These are phyloP conservation scores for Oceanodroma tethys DNA, from an alignment of 2,113 vertebrate species.

Conservation along the genomic window DNA sequence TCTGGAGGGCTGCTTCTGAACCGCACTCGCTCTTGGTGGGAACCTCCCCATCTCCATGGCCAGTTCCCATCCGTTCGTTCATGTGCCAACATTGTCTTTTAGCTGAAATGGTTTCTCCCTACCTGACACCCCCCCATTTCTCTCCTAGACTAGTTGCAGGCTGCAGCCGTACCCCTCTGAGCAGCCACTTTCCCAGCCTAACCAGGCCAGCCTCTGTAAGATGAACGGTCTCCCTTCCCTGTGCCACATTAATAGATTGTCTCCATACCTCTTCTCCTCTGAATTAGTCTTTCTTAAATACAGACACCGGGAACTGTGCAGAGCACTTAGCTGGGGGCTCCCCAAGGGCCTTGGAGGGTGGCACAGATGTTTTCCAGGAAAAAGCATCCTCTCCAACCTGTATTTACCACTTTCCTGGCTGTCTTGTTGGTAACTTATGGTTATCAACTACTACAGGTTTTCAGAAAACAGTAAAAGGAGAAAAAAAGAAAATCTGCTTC, in stretches of 20 bases:
- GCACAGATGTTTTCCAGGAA: neutral
- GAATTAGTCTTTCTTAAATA: neutral
- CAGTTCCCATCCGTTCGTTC: neutral
- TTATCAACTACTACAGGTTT: neutral
- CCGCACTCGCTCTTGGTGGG: accelerated
- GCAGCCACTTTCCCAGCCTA: neutral
- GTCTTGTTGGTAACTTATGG: neutral
- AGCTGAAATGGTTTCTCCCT: neutral
- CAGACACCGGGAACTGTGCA: accelerated
- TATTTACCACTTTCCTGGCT: neutral
- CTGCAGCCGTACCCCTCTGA: neutral
- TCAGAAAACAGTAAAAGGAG: neutral
- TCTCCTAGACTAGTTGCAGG: neutral
- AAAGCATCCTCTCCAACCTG: neutral
- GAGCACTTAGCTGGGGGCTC: neutral
- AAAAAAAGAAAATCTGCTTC: neutral
- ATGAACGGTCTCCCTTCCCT: neutral
- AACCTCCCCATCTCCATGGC: neutral
- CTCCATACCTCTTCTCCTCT: neutral
- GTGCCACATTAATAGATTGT: neutral
- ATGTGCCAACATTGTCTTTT: neutral
- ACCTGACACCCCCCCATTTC: neutral
- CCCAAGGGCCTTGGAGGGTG: neutral
- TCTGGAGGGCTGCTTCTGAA: neutral
- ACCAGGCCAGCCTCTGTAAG: neutral